phyloP scores from a whole-genome alignment of 2,113 vertebrate genomes.

The Cromileptes altivelis region DNA sequence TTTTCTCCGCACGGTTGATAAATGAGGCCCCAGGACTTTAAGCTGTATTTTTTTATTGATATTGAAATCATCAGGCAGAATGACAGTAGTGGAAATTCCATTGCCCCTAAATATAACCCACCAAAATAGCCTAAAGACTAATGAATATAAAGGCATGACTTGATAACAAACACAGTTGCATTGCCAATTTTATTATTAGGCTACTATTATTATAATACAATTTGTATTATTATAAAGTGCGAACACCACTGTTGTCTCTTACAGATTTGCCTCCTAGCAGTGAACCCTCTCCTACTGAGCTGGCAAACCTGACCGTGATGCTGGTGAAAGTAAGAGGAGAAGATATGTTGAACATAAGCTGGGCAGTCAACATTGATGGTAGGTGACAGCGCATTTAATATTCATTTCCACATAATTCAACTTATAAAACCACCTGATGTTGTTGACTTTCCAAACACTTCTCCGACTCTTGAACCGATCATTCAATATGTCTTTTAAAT shows the following conservation, averaged over 20 bases:
- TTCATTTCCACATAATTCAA: neutral
- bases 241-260: neutral
- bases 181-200: too few relatives aligned
- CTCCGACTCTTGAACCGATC: neutral
- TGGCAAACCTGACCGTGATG: slow-evolving; percentile 61
- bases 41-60: neutral
- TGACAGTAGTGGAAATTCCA: neutral
- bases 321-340: neutral
- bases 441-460: neutral
- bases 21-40: too few relatives aligned
- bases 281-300: slow-evolving; percentile 65
- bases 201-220: too few relatives aligned
- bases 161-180: neutral
- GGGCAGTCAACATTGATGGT: slow-evolving; percentile 86
- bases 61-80: neutral
- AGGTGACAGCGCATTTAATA: slow-evolving; percentile 20
- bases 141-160: neutral
- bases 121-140: neutral
- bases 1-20: too few relatives aligned
- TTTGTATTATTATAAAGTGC: too few relatives aligned
- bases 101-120: neutral
- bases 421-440: neutral
- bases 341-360: slow-evolving; percentile 82
- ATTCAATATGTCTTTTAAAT: neutral
- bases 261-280: fast-evolving